Conservation (phyloP, 2,888 invertebrate species). For the Phytoseiulus persimilis region DNA sequence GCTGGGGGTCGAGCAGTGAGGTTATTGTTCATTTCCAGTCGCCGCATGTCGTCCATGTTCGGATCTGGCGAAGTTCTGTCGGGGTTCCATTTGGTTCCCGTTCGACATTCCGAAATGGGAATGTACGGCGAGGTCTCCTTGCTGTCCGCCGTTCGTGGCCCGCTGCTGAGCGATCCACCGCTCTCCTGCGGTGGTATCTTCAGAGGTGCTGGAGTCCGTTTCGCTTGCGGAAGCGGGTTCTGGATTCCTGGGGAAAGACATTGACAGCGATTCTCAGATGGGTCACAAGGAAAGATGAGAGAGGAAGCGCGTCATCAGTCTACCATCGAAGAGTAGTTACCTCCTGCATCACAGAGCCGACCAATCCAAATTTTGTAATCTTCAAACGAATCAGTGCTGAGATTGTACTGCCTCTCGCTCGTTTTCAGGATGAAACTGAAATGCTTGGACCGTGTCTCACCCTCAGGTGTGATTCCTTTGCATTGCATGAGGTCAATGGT, state of each 20-base stretch:
- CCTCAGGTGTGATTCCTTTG: slow-evolving; percentile 19
- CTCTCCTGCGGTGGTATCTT: slow-evolving; percentile 26
- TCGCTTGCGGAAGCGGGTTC: slow-evolving; percentile 18
- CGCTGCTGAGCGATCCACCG: slow-evolving; percentile 19
- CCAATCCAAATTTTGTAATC: slow-evolving; percentile 22
- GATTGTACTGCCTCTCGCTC: slow-evolving; percentile 25
- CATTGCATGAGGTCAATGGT: slow-evolving; percentile 29
- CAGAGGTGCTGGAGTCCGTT: slow-evolving; percentile 25
- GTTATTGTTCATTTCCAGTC: slow-evolving; percentile 28
- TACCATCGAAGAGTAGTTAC: neutral
- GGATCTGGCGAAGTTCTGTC: slow-evolving; percentile 31
- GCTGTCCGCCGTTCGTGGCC: slow-evolving; percentile 40
- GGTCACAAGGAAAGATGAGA: neutral
- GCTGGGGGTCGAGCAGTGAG: neutral
- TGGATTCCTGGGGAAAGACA: neutral
- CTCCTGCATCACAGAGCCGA: slow-evolving; percentile 15
- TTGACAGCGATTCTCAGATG: no score
- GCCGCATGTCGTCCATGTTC: slow-evolving; percentile 32
- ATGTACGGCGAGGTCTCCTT: slow-evolving; percentile 59
- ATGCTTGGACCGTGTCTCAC: neutral
- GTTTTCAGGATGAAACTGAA: slow-evolving; percentile 16
- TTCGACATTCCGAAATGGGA: slow-evolving; percentile 82
- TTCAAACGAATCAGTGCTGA: slow-evolving; percentile 23
- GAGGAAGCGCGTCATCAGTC: neutral
- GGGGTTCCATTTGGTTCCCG: slow-evolving; percentile 56